Base-by-base conservation (phyloP, 2,113 vertebrate species). In the Platycercus adscitus region DNA sequence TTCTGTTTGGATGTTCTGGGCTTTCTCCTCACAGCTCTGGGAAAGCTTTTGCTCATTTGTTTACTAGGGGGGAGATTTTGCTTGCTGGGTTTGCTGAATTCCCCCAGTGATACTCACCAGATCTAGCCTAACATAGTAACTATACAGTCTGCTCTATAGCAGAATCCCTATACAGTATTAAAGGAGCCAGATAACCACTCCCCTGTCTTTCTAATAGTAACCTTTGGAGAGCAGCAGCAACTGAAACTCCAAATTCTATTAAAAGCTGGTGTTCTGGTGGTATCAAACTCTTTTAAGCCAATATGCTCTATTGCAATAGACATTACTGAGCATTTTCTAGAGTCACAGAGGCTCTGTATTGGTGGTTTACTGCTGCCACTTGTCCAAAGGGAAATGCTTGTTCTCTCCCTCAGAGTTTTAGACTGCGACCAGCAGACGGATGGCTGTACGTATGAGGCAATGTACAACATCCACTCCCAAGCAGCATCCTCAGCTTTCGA, bases 391-490 rank as follows among this genome's bases (percentile, higher is more conserved):
- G 81, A 23, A 58, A 64, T 50, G 3, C 49, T 10, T 89, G 24
- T n/a, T 78, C 49, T 97, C 72, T 94, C 68, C 66, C 76, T 76
- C 95, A 98, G 98, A 69, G 84, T 8, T 5, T 16, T 97, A 73
- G 96, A 98, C 47, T 97, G 96, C 60, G 98, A 99, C 18, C 95
- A 98, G 77, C 98, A 99, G 86, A 41, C 81, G 0, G 98, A 99
- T 23, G 98, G 97, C 75, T 98, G 97, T 64, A 99, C 97, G 41
- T 99, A 99, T 60, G 99, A 99, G 97, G 98, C 99, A 33, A 99
- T 99, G 99, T 99, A 98, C 97, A 98, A 99, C 96, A 98, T 99
- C 61, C 99, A 99, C 93, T 97, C 98, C 73, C 99, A 99, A 90
- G 97, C 97, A 71, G 14, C 88, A 17, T 75, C 97, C 6, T 94